Evolutionary conservation across 2,797 vertebrate genomes (phyloP).

Genomic region (Siniperca obscura): DNA sequence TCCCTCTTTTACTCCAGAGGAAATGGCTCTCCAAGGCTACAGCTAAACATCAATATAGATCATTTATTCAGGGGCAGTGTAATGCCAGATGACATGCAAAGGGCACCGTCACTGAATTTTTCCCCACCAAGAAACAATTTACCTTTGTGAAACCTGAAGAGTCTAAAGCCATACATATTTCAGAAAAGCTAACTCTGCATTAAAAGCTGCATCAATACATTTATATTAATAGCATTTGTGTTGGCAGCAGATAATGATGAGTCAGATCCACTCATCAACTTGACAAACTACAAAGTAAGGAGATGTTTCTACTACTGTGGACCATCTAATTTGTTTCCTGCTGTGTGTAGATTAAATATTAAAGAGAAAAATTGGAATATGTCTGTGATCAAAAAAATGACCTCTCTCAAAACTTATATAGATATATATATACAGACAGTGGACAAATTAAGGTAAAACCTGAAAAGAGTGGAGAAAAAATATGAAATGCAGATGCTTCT

Average conservation of each 20-base stretch:
- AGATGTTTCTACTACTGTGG: neutral
- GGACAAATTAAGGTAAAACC: too few species aligned
- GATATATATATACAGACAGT: neutral
- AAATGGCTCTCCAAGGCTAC: conserved; percentile 42
- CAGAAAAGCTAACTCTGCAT: neutral
- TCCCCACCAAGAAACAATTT: conserved; percentile 54
- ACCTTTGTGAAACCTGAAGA: conserved; percentile 34
- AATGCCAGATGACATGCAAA: conserved; percentile 44
- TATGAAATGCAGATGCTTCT: too few species aligned
- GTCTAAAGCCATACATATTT: conserved; percentile 12
- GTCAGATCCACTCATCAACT: conserved; percentile 18
- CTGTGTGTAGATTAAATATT: neutral
- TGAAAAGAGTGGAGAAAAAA: too few species aligned
- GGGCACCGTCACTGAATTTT: conserved; percentile 52
- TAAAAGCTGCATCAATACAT: conserved; percentile 13
- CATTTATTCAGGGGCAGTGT: conserved; percentile 49
- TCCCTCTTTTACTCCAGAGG: conserved; percentile 9
- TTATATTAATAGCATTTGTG: conserved; percentile 34
- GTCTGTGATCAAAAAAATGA: neutral
- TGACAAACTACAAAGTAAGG: conserved; percentile 16
- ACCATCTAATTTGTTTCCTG: conserved; percentile 3
- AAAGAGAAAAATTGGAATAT: neutral
- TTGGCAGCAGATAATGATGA: conserved; percentile 21
- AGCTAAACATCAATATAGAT: conserved; percentile 44
- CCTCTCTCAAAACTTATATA: neutral